These are phyloP conservation scores for Onthophagus taurus DNA, from an alignment of 1,140 invertebrate species.

Conservation along the genomic window DNA sequence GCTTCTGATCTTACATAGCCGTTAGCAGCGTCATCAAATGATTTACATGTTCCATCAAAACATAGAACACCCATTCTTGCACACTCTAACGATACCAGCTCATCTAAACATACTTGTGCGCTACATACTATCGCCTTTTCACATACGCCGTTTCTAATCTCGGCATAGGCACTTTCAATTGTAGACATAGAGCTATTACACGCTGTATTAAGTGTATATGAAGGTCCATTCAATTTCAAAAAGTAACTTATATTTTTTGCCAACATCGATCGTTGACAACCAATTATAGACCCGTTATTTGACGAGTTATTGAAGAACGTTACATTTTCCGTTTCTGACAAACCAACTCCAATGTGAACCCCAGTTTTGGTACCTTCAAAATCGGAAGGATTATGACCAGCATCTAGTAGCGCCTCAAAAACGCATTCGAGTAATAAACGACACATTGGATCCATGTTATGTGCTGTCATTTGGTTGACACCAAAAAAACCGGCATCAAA, in stretches of 20 bases:
- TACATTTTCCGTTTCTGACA: conserved; percentile 65
- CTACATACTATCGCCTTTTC: conserved; percentile 84
- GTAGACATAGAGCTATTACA: conserved; percentile 84
- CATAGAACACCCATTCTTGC: conserved; percentile 74
- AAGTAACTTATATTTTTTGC: conserved; percentile 80
- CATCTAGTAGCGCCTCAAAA: conserved; percentile 83
- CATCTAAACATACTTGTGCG: conserved; percentile 72
- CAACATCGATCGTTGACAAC: conserved; percentile 46
- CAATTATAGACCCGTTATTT: conserved; percentile 54
- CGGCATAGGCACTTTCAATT: conserved; percentile 71
- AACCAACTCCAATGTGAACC: conserved; percentile 71
- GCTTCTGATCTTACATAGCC: conserved; percentile 73
- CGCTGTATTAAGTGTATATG: conserved; percentile 76
- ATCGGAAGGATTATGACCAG: conserved; percentile 55
- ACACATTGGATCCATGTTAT: conserved; percentile 83
- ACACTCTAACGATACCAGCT: conserved; percentile 77
- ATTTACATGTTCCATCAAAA: conserved; percentile 75
- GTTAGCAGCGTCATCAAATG: conserved; percentile 75
- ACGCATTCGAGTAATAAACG: conserved; percentile 74
- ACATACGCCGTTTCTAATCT: conserved; percentile 66
- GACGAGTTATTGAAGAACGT: conserved; percentile 57
- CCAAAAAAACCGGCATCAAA: conserved; percentile 77
- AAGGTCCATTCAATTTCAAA: conserved; percentile 63
- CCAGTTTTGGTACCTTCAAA: conserved; percentile 65
- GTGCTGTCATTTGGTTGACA: conserved; percentile 71